These are phyloP conservation scores for Mystacides longicornis DNA, from an alignment of 2,888 invertebrate species.

Conservation along the genomic window DNA sequence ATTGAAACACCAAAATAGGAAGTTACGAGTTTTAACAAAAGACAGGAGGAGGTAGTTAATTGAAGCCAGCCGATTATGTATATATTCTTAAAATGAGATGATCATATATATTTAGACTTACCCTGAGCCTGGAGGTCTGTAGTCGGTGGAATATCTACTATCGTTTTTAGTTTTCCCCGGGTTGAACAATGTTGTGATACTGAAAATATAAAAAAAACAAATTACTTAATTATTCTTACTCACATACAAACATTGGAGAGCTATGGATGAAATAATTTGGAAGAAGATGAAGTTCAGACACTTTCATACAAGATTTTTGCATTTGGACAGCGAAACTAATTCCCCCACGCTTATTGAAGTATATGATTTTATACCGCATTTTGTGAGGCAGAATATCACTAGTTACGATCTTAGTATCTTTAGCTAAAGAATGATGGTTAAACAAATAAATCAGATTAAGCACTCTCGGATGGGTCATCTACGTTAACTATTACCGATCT, in stretches of 20 bases:
- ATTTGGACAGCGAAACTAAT: too few relatives aligned
- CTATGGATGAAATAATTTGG: not conserved
- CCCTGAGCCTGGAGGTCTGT: conserved; percentile 4
- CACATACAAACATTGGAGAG: not conserved
- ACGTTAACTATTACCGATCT: too few relatives aligned
- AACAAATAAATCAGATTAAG: too few relatives aligned
- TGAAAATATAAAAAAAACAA: conserved; percentile 3
- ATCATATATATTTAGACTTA: not conserved
- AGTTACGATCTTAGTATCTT: too few relatives aligned
- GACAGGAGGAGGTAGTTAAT: not conserved
- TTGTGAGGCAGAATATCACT: too few relatives aligned
- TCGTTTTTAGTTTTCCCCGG: conserved; percentile 2
- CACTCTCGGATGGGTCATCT: too few relatives aligned
- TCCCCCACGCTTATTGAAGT: too few relatives aligned
- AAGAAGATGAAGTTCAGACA: not conserved
- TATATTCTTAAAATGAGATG: not conserved
- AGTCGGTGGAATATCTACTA: not conserved
- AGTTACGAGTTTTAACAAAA: too few relatives aligned
- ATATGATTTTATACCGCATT: too few relatives aligned
- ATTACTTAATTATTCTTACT: not conserved
- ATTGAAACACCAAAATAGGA: too few relatives aligned
- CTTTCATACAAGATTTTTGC: too few relatives aligned
- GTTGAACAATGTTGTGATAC: not conserved
- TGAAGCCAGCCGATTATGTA: not conserved
- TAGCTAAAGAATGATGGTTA: too few relatives aligned